Evolutionary conservation across 2,113 vertebrate genomes (phyloP), one percentile per base, ranked within the genome.

Genomic region (Podarcis muralis): DNA sequence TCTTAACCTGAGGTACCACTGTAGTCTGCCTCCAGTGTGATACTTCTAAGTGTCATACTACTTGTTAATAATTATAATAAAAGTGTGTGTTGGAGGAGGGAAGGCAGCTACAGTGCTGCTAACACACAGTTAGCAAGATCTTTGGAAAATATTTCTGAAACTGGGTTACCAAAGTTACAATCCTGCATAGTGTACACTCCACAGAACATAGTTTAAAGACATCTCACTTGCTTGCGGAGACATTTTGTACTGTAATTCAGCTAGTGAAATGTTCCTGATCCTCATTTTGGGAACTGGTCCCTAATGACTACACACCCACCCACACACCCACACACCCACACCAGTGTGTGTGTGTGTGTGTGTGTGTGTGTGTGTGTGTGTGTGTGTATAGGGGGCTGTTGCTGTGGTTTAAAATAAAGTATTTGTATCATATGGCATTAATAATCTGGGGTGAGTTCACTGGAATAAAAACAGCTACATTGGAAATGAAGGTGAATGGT

Each of bases 261-360:
- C 23, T 69, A 57, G 27, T 91, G 48, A 86, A 90, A 74, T 85
- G 43, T 22, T 75, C 77, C 78, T 65, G 23, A 68, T 89, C 9
- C n/a, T 27, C 27, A 87, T 0, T 13, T 1, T 65, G 3, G 6
- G 12, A 89, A 81, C 78, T 77, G n/a, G 78, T 20, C 69, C 87
- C 30, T 53, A 85, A 71, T 68, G 37, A 57, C 43, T 43, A 43
- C 7, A 43, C 7, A 43, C 6, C 6, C 6, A 43, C 1, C 6
- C 40, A 43, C 40, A 6, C 40, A 40, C 40, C 5, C 40, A 40
- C 40, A 40, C 40, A 40, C 40, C 5, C 43, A 43, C 43, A 8
- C 43, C 35, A 3, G 35, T 43, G 6, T 43, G 40, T 43, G 6
- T 43, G 40, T 43, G 43, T 43, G 43, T 43, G 6, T 43, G 40